Base-by-base conservation (phyloP, 2,888 invertebrate species). In the Melinaea marsaeus region DNA sequence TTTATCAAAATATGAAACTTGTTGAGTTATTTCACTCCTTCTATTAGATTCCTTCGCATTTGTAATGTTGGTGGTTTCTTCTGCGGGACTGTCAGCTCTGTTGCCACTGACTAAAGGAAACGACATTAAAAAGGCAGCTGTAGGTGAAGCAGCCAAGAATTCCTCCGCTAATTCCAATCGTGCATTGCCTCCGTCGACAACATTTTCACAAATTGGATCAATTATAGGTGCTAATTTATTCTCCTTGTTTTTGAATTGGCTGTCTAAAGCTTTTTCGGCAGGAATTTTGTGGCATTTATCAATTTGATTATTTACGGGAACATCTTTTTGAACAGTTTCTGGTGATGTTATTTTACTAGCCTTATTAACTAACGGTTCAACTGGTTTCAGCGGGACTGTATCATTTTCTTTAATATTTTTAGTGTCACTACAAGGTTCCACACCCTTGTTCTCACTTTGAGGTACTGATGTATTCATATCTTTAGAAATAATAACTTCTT, bases 121-220 rank as follows among this genome's bases (percentile, higher is more conserved):
- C 2, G 95, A 94, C 86, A 94, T 92, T 11, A 95, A 85, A 77
- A 95, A 95, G 2, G 95, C 95, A 13, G 95, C 95, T 2, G 95
- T 95, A 4, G 95, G 95, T 2, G 95, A 95, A 59, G 91, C 89
- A 61, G 91, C 91, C 69, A 90, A 73, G 74, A 90, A 87, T 66
- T 90, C 90, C 76, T 90, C 90, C 2, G 90, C 93, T 70, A 93
- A 81, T 76, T 93, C 93, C 70, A 93, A 86, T 37, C 92, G 86
- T 57, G 92, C 92, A 71, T 92, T 91, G 22, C 92, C 92, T 55
- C 89, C 91, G 69, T 90, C 89, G 2, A 86, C 88, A 59, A 79
- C 80, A 71, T 80, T 83, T 68, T 90, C 90, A 72, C 89, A 89
- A 67, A 90, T 74, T n/a, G 85, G 74, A 47, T 90, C 88, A 71